Base-by-base conservation (phyloP, 2,797 vertebrate genomes). In the Melanotaenia parkinsoni region DNA sequence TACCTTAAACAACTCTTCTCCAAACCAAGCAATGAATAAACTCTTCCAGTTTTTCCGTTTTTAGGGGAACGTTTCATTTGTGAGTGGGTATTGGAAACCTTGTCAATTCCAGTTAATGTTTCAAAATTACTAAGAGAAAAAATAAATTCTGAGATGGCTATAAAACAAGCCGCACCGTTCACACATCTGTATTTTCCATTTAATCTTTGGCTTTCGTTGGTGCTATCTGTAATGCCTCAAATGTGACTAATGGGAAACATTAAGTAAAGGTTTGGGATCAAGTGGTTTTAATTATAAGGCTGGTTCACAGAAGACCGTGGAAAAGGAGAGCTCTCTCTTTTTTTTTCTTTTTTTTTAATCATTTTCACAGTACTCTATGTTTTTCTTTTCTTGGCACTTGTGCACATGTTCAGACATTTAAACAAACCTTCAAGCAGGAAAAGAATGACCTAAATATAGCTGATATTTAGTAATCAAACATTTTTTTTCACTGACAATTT, bases 191-290 rank as follows among this genome's bases (percentile, higher is more conserved):
- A 95, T 95, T 96, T 95, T 90, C 92, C 81, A 93, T 97, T 95
- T 93, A 93, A 94, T 94, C 93, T 95, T 92, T 87, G 91, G 94
- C 91, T 95, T 94, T 94, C 92, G 94, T 91, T 95, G 94, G 93
- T 95, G 93, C 94, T 92, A 94, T 95, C 94, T 94, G 93, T 94
- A 95, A 94, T 96, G 94, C 95, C 94, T 96, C 94, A 96, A 95
- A 96, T 94, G 95, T 95, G 96, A 96, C 95, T 96, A 97, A 97
- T 95, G 95, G 95, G 93, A 96, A 96, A 96, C 95, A 97, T 95
- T 92, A 93, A 90, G 88, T 77, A 80, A 85, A 94, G 85, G 83
- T 94, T 93, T 77, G 56, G 83, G 76, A 91, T 90, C 92, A 92
- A 92, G 86, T 94, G 93, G 92, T 91, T 94, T 93, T 92, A 95